These are phyloP conservation scores for Cydia fagiglandana DNA, from an alignment of 1,140 invertebrate species.

Conservation along the genomic window DNA sequence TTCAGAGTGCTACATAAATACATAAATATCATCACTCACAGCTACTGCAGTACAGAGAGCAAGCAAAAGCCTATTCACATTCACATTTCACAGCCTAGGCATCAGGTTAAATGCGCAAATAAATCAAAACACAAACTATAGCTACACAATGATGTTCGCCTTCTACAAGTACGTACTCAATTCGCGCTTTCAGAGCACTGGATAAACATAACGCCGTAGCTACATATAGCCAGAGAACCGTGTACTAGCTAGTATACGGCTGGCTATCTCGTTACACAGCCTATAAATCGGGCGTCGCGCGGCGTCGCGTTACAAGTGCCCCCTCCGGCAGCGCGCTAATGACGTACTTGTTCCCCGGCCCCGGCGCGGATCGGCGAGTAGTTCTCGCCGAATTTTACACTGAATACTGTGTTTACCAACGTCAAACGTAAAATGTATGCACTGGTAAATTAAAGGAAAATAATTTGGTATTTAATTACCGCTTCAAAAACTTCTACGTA, in stretches of 20 bases:
- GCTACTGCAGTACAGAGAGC: too few species aligned
- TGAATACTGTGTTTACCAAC: neutral
- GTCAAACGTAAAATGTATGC: neutral
- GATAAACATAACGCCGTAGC: neutral
- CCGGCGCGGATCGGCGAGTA: conserved; percentile 23
- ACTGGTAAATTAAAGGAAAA: neutral
- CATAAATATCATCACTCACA: too few species aligned
- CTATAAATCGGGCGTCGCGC: conserved; percentile 35
- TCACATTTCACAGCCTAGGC: too few species aligned
- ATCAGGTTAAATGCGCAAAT: too few species aligned
- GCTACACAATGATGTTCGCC: too few species aligned
- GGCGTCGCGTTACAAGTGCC: conserved; percentile 46
- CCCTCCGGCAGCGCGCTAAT: conserved; percentile 43
- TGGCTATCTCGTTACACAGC: conserved; percentile 29
- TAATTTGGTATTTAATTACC: neutral
- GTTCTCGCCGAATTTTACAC: conserved; percentile 35
- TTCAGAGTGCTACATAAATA: too few species aligned
- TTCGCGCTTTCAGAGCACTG: neutral
- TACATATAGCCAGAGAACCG: neutral
- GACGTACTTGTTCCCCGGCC: conserved; percentile 47
- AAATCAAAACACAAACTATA: too few species aligned
- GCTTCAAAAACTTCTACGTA: too few species aligned
- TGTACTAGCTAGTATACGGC: neutral
- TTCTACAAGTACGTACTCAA: neutral
- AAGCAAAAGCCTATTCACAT: too few species aligned